Conservation (phyloP, 1,140 invertebrate genomes). For the Ridgeia piscesae region DNA sequence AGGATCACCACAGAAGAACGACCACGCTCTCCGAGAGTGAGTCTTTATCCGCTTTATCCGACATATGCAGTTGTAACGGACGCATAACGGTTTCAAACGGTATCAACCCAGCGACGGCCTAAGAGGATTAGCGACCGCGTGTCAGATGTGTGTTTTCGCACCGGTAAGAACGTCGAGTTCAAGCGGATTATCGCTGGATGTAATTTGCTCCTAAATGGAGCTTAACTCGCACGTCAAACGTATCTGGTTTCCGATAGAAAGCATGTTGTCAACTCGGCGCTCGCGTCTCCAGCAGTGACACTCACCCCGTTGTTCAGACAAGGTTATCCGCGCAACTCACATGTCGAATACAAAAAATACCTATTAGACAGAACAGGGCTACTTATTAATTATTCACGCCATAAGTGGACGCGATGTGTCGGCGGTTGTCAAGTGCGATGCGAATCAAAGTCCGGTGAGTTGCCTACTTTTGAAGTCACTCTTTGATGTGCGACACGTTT, state of each 20-base stretch:
- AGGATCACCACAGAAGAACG: neutral
- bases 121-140: neutral
- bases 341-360: neutral
- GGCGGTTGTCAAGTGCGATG: neutral
- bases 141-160: neutral
- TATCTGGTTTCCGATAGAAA: neutral
- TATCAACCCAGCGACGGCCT: neutral
- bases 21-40: neutral
- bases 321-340: neutral
- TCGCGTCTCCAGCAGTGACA: neutral
- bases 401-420: neutral
- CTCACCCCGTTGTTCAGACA: neutral
- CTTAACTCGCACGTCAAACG: neutral
- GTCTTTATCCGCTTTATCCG: neutral
- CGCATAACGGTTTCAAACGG: neutral
- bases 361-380: neutral
- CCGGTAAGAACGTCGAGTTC: neutral
- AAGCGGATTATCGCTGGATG: neutral
- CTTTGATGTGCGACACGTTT: neutral
- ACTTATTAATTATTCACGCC: neutral
- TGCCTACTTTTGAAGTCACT: neutral
- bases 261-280: neutral
- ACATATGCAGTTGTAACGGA: neutral
- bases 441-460: neutral
- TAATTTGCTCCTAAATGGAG: neutral